Conservation (phyloP, 2,113 vertebrate genomes). For the Charadrius vociferus region DNA sequence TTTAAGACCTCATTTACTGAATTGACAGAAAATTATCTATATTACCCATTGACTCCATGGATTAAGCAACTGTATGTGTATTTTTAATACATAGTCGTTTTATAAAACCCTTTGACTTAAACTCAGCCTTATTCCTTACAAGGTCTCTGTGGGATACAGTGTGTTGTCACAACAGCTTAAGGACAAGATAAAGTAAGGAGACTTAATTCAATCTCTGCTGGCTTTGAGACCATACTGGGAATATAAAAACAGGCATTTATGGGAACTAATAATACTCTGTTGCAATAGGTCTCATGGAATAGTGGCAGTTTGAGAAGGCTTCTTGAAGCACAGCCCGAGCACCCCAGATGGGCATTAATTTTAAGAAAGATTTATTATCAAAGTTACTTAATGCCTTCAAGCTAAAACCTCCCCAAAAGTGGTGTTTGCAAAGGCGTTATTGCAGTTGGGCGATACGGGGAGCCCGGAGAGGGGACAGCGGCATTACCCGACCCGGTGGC, state of each 20-base stretch:
- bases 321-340: background rate
- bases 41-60: background rate
- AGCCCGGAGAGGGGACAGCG: background rate
- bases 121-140: background rate
- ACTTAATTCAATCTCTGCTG: constrained; percentile 35
- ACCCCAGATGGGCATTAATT: background rate
- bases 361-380: background rate
- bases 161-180: constrained; percentile 40
- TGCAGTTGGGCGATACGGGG: background rate
- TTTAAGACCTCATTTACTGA: background rate
- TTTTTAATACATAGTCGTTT: background rate
- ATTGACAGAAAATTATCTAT: background rate
- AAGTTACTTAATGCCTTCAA: background rate
- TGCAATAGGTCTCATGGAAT: background rate
- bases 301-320: background rate
- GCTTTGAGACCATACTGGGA: background rate
- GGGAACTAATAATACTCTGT: background rate
- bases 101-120: background rate
- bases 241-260: background rate
- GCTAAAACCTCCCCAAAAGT: background rate
- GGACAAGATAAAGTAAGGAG: constrained; percentile 7
- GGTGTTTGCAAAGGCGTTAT: background rate
- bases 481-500: too few species aligned
- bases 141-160: background rate
- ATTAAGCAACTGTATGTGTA: background rate